Percentiles rank a stretch among this genome's conserved stretches.
phyloP scores from a whole-genome alignment of 2,113 vertebrate species.

The Calyptomena viridis region DNA sequence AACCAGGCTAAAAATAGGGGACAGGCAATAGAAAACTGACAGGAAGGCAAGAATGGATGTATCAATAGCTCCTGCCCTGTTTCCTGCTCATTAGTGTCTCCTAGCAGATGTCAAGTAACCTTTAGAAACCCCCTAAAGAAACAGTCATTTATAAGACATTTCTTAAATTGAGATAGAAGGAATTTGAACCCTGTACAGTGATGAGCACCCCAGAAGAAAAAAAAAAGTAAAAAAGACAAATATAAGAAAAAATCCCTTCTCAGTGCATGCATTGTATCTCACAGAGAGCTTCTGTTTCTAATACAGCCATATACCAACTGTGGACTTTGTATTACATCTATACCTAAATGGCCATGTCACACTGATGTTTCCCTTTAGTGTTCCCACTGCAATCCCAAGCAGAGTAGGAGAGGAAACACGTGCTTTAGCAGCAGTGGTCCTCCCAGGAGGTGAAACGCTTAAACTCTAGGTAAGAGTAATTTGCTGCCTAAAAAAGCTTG shows the following conservation, averaged over 20 bases:
- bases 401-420: neutral
- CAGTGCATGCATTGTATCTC: neutral
- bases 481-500: neutral
- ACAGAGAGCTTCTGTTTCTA: neutral
- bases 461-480: neutral
- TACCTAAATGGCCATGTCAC: neutral
- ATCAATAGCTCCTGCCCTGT: slow-evolving; percentile 5
- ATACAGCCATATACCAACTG: neutral
- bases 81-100: neutral
- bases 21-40: neutral
- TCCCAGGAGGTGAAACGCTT: neutral
- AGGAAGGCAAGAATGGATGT: slow-evolving; percentile 12
- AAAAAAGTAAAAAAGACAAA: rapidly evolving
- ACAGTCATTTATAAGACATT: neutral
- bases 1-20: neutral
- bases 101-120: slow-evolving; percentile 1
- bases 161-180: neutral
- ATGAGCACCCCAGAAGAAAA: neutral
- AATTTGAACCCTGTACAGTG: neutral
- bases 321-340: neutral
- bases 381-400: neutral
- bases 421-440: neutral
- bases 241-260: rapidly evolving
- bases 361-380: neutral
- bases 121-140: slow-evolving; percentile 14